Evolutionary conservation across 2,888 invertebrate species (phyloP), one percentile per base, ranked within the genome.

Genomic region (Chymomyza procnemis): DNA sequence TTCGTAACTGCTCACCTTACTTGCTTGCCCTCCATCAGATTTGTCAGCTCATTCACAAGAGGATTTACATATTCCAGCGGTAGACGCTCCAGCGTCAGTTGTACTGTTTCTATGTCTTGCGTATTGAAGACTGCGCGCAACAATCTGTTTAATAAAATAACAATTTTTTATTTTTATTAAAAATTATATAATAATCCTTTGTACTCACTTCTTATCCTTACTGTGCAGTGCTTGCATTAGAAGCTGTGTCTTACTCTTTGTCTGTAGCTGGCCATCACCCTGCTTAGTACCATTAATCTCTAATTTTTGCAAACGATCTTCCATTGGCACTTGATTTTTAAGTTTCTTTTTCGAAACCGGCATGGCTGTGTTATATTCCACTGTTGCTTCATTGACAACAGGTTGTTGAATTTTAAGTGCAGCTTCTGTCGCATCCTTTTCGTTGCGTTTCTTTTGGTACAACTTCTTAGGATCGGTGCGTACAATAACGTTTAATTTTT

Each of bases 221-320:
- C 97, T 97, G 81, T 96, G 96, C 41, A 98, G 91, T 0, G 96
- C 97, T 90, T 96, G 97, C 64, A 96, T 92, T 8, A 98, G 91
- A 8, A 97, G 92, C 73, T 96, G 95, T 1, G 95, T 95, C 83
- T 97, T 92, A 90, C 96, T 97, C 86, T 95, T 94, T 1, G 92
- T 92, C 70, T 92, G 92, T 2, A 93, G 92, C n/a, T 76, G 83
- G n/a, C 74, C 76, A 2, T 57, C 77, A 0, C 67, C 50, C 12
- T 75, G 61, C 52, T 78, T 79, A n/a, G 92, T 91, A 74, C 92
- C 89, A 6, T 92, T 92, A 21, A 97, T 89, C 19, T 95, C 94
- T 22, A 97, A 91, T 90, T 97, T 97, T 75, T 96, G 95, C 21
- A 97, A 90, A 34, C 97, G 92, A 8, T 95, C 94, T 89, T 97